Percentiles rank a stretch among this genome's conserved stretches.
phyloP scores from a whole-genome alignment of 2,113 vertebrate genomes.

The Epinephelus moara region DNA sequence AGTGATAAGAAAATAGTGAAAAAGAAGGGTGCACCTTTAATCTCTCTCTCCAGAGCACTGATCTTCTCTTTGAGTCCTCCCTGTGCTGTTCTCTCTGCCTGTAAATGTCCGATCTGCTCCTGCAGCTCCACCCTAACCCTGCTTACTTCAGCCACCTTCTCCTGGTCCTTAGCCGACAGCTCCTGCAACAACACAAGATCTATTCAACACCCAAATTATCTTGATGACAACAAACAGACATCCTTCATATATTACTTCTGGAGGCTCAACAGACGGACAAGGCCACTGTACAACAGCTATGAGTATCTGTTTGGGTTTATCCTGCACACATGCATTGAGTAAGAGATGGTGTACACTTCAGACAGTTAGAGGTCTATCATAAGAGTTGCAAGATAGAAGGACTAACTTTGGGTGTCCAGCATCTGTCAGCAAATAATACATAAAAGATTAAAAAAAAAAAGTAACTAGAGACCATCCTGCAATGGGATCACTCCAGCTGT shows the following conservation, averaged over 20 bases:
- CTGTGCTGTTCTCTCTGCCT: conserved; percentile 89
- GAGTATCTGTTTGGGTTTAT: too few species aligned
- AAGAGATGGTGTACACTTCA: too few species aligned
- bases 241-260: background rate
- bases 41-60: conserved; percentile 90
- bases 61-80: conserved; percentile 90
- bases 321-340: too few species aligned
- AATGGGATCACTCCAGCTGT: too few species aligned
- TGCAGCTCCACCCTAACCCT: conserved; percentile 91
- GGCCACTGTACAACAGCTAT: background rate
- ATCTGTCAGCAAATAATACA: too few species aligned
- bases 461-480: too few species aligned
- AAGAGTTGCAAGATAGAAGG: too few species aligned
- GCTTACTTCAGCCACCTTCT: conserved; percentile 89
- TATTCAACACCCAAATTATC: background rate
- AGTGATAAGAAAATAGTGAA: background rate
- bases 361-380: too few species aligned
- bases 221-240: background rate
- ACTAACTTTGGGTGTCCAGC: too few species aligned
- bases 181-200: conserved; percentile 82
- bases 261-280: background rate
- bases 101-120: conserved; percentile 91
- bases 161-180: conserved; percentile 90
- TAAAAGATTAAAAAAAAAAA: too few species aligned
- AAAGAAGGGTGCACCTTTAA: conserved; percentile 86